phyloP scores from a whole-genome alignment of 2,113 vertebrate species.

The Microtus montanus region DNA sequence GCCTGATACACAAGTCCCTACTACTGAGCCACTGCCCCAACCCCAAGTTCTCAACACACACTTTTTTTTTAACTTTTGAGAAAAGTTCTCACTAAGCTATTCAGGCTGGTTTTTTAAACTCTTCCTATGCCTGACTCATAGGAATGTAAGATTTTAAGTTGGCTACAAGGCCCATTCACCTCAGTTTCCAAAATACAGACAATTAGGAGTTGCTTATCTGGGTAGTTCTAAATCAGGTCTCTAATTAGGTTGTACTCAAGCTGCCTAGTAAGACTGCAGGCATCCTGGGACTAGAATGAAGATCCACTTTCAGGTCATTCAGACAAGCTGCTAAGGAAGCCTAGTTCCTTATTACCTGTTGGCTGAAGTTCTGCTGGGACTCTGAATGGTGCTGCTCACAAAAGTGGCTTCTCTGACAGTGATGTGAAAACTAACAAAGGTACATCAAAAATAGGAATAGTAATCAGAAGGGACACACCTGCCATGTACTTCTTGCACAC shows the following conservation, averaged over 20 bases:
- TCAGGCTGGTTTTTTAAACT: not conserved
- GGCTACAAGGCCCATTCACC: not conserved
- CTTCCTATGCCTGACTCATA: not conserved
- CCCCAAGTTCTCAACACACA: not conserved
- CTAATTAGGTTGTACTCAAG: not conserved
- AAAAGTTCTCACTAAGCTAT: not conserved
- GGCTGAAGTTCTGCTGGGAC: not conserved
- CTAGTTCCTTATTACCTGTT: not conserved
- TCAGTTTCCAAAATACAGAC: not conserved
- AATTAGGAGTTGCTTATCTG: not conserved
- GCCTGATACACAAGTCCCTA: too few species aligned
- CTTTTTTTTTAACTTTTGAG: not conserved
- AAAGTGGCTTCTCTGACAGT: not conserved
- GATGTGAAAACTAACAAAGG: not conserved
- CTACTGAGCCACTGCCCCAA: not conserved
- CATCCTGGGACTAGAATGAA: not conserved
- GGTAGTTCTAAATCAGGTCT: not conserved
- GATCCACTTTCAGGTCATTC: not conserved
- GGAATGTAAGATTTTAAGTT: not conserved
- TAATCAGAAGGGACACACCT: not conserved
- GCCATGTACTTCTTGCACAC: not conserved
- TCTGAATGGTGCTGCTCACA: slow-evolving; percentile 7
- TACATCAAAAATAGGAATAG: not conserved
- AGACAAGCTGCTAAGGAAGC: not conserved
- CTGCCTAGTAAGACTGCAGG: not conserved